Base-by-base conservation (phyloP, 2,113 vertebrate genomes). In the Corythornis madagascariensis region DNA sequence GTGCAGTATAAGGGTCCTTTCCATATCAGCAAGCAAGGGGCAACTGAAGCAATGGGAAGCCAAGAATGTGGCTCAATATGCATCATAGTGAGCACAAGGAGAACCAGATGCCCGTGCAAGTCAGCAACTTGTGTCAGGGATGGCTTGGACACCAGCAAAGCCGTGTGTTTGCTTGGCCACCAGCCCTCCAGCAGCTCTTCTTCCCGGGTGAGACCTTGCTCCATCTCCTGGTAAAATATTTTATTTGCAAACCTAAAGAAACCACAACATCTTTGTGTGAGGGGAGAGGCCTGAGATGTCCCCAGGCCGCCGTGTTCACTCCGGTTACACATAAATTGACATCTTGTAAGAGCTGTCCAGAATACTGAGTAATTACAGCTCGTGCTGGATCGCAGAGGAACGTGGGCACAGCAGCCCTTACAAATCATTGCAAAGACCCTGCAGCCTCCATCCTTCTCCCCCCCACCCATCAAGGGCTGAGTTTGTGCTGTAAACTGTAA, bases 401-500 rank as follows among this genome's bases (percentile, higher is more conserved):
- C 80, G 79, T 80, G 76, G 75, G 90, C 90, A 77, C 59, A 63
- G 64, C 56, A 43, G 25, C 75, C 61, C 64, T 67, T 88, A 80
- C 92, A 95, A 89, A 94, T 91, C 92, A 89, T 20, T 25, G 64
- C 72, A 57, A 50, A 91, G 80, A n/a, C 69, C 73, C 76, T 45
- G 69, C 72, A 57, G 88, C 81, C 88, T 67, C 83, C 64, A 86
- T 56, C n/a, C 35, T 83, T 83, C 73, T 82, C 18, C 28, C 35
- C 42, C 40, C 10, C 61, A 40, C 8, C 59, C 25, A 21, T 64
- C 81, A 75, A 88, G 83, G 65, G 73, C 88, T 90, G n/a, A 35
- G 31, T 94, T 94, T 93, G 70, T 93, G 69, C 86, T 92, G 69
- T 53, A 84, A 94, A 81, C 70, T 65, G 65, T 95, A 95, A 96